A percentile compares a stretch with the other conserved stretches of the same genome.
Conservation (phyloP, 2,888 invertebrate genomes). For the Drosophila cracens region DNA sequence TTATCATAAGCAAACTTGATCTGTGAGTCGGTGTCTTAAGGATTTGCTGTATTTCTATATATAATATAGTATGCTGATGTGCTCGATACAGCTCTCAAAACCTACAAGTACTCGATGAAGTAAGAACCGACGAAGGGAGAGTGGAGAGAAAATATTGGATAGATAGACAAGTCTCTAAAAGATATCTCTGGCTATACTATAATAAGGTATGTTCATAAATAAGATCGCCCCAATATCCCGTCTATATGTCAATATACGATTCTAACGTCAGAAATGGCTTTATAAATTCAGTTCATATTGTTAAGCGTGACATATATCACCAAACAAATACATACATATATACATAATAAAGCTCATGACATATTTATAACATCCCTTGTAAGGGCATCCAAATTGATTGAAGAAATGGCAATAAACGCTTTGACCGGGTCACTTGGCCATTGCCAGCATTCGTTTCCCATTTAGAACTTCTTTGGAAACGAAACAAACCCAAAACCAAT, state of each 20-base stretch:
- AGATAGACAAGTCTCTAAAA: not conserved
- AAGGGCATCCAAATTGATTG: constrained; percentile 14
- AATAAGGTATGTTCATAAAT: not conserved
- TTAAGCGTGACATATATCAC: not conserved
- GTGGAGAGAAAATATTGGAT: not conserved
- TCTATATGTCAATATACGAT: not conserved
- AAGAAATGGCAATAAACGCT: constrained; percentile 58
- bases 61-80: not conserved
- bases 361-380: constrained; percentile 7
- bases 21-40: not conserved
- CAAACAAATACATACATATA: not conserved
- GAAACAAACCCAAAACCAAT: constrained; percentile 70
- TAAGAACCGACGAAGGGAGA: not conserved
- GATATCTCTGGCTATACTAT: not conserved
- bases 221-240: not conserved
- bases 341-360: too few species aligned
- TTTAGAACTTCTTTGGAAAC: constrained; percentile 28
- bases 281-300: rapidly evolving
- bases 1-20: not conserved
- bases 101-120: not conserved
- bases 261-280: not conserved
- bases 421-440: constrained; percentile 60
- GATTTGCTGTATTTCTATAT: not conserved
- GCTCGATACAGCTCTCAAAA: not conserved
- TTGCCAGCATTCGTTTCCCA: constrained; percentile 30